Conservation (phyloP, 2,888 invertebrate species). For the Andricus quercusramuli region DNA sequence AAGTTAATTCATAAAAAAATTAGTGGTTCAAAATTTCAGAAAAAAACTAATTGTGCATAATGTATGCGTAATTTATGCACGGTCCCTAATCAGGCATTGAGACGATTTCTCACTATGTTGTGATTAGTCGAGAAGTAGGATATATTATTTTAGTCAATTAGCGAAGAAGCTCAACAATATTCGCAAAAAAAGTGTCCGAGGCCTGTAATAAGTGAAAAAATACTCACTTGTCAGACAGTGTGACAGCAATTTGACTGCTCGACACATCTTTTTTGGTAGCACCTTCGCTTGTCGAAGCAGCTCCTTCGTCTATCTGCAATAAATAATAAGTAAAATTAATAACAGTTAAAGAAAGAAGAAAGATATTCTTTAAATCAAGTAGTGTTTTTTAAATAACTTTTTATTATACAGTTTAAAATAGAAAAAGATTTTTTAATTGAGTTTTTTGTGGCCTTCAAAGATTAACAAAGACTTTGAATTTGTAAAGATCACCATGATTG, state of each 20-base stretch:
- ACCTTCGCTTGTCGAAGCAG: conserved; percentile 79
- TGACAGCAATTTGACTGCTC: conserved; percentile 75
- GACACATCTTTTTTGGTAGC: conserved; percentile 73
- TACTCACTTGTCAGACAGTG: conserved; percentile 73
- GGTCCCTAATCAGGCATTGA: too few relatives aligned
- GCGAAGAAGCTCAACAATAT: too few relatives aligned
- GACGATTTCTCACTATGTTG: too few relatives aligned
- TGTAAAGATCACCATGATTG: not conserved
- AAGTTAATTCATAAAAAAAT: too few relatives aligned
- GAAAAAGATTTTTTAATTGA: not conserved
- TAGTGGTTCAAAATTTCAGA: too few relatives aligned
- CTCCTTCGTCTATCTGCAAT: conserved; percentile 74
- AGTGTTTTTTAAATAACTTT: not conserved
- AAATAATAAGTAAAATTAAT: not conserved
- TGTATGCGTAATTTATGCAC: too few relatives aligned
- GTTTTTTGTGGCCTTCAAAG: not conserved
- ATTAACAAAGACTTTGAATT: conserved; percentile 5
- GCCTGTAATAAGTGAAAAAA: not conserved
- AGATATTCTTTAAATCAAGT: not conserved
- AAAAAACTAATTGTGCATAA: too few relatives aligned
- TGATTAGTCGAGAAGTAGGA: too few relatives aligned
- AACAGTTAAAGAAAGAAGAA: too few relatives aligned
- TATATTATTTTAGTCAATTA: too few relatives aligned
- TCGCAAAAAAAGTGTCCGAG: too few relatives aligned
- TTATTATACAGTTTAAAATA: too few relatives aligned